Conservation (phyloP, 2,797 vertebrate species). For the Gorsachius magnificus region DNA sequence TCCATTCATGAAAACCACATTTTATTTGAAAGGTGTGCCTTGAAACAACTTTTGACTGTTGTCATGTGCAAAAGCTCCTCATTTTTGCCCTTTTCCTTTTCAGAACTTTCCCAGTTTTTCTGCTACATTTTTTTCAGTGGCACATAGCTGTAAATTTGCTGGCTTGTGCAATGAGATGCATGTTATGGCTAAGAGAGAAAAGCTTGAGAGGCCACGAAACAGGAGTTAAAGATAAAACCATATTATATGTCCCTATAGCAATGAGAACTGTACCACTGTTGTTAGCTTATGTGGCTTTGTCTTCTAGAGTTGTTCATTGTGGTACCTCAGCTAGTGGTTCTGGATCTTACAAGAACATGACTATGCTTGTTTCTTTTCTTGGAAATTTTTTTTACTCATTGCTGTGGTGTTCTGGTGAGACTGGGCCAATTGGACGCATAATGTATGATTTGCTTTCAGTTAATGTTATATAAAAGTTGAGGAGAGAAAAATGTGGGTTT, state of each 20-base stretch:
- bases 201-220: neutral
- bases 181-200: neutral
- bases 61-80: neutral
- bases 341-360: neutral
- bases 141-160: neutral
- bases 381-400: neutral
- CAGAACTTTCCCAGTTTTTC: neutral
- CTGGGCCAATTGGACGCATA: neutral
- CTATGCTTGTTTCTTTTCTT: neutral
- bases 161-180: neutral
- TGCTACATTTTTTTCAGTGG: neutral
- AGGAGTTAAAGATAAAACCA: neutral
- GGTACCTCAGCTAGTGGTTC: neutral
- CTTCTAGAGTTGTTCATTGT: neutral
- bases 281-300: neutral
- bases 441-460: neutral
- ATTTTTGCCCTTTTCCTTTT: neutral
- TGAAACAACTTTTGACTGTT: neutral
- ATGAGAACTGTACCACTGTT: accelerated
- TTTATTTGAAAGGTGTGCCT: neutral
- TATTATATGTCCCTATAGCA: accelerated
- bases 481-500: neutral
- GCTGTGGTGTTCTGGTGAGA: neutral
- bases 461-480: neutral
- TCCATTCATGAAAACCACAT: neutral